Evolutionary conservation across 2,888 invertebrate species (phyloP).

Genomic region (Oligia strigilis): DNA sequence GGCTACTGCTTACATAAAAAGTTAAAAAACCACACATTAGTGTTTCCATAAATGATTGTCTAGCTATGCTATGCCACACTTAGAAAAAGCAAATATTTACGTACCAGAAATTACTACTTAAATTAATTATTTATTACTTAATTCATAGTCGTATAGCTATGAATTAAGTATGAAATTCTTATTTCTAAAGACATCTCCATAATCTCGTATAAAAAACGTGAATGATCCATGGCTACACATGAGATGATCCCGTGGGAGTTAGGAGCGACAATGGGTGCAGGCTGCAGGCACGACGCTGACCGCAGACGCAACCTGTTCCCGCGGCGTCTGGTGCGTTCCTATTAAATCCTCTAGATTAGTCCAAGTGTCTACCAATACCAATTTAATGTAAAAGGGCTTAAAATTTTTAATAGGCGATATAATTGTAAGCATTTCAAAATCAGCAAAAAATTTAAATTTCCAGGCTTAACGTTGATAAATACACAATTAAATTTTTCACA

Average conservation of each 20-base stretch:
- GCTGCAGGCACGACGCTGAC: slow-evolving; percentile 35
- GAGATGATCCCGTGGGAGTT: slow-evolving; percentile 57
- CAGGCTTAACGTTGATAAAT: not conserved
- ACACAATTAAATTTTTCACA: not conserved
- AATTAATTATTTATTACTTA: no score
- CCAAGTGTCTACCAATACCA: not conserved
- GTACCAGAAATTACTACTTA: no score
- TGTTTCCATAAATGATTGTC: not conserved
- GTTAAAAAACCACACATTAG: not conserved
- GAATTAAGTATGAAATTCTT: not conserved
- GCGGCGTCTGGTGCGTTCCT: slow-evolving; percentile 14
- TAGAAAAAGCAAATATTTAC: not conserved
- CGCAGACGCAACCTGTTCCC: slow-evolving; percentile 56
- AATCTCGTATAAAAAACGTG: slow-evolving; percentile 2
- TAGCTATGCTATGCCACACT: not conserved
- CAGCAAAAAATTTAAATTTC: not conserved
- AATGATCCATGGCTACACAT: slow-evolving; percentile 6
- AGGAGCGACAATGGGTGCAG: slow-evolving; percentile 45
- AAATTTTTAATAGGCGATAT: not conserved
- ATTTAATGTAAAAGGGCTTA: not conserved
- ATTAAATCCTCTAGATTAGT: slow-evolving; percentile 13
- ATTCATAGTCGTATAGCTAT: no score
- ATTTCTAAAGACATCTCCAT: not conserved
- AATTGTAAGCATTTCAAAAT: not conserved
- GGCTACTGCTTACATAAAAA: not conserved